A percentile compares a stretch with the other conserved stretches of the same genome.
Evolutionary conservation across 2,113 vertebrate genomes (phyloP).

Genomic region (Haliaeetus leucogaster): DNA sequence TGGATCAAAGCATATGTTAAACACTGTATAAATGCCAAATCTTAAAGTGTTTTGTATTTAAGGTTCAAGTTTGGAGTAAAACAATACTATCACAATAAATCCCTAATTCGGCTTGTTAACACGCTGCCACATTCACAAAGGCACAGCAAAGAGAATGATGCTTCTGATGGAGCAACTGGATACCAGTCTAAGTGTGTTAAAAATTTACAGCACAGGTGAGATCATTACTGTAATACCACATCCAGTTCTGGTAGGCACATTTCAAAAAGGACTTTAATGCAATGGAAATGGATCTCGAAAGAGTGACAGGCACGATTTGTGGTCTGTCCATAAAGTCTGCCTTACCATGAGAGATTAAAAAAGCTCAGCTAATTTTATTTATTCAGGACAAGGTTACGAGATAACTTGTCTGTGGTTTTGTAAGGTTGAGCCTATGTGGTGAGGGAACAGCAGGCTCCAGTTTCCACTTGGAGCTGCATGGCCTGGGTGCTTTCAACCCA

Average conservation of each 20-base stretch:
- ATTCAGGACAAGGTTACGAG: background rate
- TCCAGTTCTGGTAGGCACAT: constrained; percentile 4
- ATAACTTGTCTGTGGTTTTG: constrained; percentile 29
- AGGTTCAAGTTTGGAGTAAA: constrained; percentile 49
- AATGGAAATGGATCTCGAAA: constrained; percentile 6
- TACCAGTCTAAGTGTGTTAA: background rate
- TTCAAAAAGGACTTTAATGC: background rate
- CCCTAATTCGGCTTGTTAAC: constrained; percentile 20
- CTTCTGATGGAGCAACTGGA: background rate
- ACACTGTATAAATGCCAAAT: constrained; percentile 47
- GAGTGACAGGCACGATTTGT: background rate
- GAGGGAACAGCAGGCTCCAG: background rate
- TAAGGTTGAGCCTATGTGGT: background rate
- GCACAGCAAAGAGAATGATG: background rate
- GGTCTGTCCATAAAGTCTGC: constrained; percentile 9
- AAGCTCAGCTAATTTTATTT: constrained; percentile 20
- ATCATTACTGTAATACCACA: background rate
- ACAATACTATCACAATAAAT: constrained; percentile 48
- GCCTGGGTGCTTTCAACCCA: background rate
- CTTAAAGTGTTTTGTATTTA: constrained; percentile 43
- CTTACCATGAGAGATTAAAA: background rate
- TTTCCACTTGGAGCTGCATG: background rate
- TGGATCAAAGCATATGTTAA: constrained; percentile 58
- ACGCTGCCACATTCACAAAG: background rate
- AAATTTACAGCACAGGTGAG: constrained; percentile 10